These are phyloP conservation scores for Pantherophis guttatus DNA, from an alignment of 2,113 vertebrate genomes.

Conservation along the genomic window DNA sequence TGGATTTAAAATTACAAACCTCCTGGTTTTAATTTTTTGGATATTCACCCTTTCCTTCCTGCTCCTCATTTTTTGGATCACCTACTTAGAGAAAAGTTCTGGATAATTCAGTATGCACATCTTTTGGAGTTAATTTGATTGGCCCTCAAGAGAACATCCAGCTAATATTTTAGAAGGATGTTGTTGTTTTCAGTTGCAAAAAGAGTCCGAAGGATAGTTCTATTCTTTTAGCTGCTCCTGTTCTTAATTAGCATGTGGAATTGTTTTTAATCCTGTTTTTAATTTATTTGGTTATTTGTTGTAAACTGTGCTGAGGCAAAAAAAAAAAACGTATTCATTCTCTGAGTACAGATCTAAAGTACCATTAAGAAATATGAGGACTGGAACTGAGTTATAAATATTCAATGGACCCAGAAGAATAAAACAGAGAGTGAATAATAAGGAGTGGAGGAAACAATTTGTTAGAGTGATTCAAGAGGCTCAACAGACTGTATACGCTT, in stretches of 20 bases:
- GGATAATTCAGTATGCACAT: background rate
- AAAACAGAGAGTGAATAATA: background rate
- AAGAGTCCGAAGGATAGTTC: background rate
- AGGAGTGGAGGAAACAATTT: background rate
- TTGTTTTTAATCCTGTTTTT: background rate
- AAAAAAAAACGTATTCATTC: background rate
- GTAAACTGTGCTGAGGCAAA: slow-evolving; percentile 3
- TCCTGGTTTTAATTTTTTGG: background rate
- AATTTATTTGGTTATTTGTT: slow-evolving; percentile 14
- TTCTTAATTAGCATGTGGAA: background rate
- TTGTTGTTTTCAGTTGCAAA: background rate
- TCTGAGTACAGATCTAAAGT: background rate
- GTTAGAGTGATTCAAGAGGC: background rate
- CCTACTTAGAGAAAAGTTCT: background rate
- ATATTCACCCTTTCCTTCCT: background rate
- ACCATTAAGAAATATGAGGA: background rate
- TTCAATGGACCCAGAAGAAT: background rate
- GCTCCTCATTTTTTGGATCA: background rate
- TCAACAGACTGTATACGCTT: background rate
- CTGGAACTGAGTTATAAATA: background rate
- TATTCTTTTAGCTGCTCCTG: background rate
- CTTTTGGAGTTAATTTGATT: background rate
- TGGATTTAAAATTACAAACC: background rate
- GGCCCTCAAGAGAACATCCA: background rate
- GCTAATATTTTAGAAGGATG: background rate